These are phyloP conservation scores for Narcine bancroftii DNA, from an alignment of 2,113 vertebrate genomes.

Conservation along the genomic window DNA sequence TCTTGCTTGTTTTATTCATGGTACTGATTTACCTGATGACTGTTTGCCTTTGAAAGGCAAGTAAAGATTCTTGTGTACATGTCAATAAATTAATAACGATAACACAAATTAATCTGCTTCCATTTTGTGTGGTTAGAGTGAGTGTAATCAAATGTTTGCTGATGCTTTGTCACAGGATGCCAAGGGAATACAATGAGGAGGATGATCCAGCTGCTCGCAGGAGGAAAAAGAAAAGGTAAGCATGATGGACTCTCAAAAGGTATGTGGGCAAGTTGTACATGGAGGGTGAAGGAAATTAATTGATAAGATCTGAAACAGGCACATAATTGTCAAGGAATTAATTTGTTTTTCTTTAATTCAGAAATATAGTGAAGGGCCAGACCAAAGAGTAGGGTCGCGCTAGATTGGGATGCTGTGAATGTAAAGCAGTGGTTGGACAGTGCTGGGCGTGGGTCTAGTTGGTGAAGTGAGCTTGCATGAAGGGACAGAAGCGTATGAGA, in stretches of 20 bases:
- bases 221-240: conserved; percentile 92
- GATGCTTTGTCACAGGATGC: conserved; percentile 68
- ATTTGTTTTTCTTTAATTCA: not conserved
- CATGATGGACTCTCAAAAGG: not conserved
- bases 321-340: too few relatives aligned
- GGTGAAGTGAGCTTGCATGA: too few relatives aligned
- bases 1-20: too few relatives aligned
- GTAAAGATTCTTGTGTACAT: too few relatives aligned
- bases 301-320: not conserved
- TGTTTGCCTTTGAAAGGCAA: too few relatives aligned
- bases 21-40: too few relatives aligned
- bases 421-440: not conserved
- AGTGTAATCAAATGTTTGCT: not conserved
- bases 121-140: too few relatives aligned
- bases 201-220: conserved; percentile 94
- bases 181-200: conserved; percentile 95
- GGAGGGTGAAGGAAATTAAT: not conserved
- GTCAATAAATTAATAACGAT: too few relatives aligned
- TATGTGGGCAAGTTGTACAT: not conserved
- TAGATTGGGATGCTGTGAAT: not conserved
- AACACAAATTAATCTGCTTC: too few relatives aligned
- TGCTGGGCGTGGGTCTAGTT: not conserved
- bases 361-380: not conserved
- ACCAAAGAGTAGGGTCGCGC: not conserved
- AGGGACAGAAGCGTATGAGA: too few relatives aligned